phyloP scores from a whole-genome alignment of 1,140 invertebrate genomes.

The Penaeus vannamei region DNA sequence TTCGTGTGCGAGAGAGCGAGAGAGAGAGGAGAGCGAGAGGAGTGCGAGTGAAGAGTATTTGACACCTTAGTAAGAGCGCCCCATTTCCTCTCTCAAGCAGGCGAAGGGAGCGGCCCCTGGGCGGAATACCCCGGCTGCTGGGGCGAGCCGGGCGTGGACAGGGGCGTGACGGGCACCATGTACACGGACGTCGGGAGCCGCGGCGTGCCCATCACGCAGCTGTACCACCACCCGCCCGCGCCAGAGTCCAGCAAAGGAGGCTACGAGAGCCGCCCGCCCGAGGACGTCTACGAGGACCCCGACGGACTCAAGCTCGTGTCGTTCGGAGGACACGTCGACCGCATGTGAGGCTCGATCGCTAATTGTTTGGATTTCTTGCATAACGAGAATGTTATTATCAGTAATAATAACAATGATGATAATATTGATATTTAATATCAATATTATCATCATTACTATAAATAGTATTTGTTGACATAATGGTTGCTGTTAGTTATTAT shows the following conservation, averaged over 20 bases:
- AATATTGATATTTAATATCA: no score
- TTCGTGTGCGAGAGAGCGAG: not conserved
- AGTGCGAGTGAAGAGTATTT: not conserved
- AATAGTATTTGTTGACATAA: no score
- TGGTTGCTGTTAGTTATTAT: no score
- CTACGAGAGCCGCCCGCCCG: constrained; percentile 60
- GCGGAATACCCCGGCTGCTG: constrained; percentile 64
- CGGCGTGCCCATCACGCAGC: constrained; percentile 62
- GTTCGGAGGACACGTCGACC: constrained; percentile 61
- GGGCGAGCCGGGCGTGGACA: constrained; percentile 61
- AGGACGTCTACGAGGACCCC: constrained; percentile 67
- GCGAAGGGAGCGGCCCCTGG: constrained; percentile 63
- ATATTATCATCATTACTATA: no score
- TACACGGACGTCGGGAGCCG: constrained; percentile 64
- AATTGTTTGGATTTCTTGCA: no score
- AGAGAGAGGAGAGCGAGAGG: not conserved
- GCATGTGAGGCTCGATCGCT: constrained; percentile 34
- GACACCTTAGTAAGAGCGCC: constrained; percentile 56
- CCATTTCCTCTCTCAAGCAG: constrained; percentile 14
- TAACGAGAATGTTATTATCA: no score
- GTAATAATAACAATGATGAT: no score
- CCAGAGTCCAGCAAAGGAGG: constrained; percentile 53
- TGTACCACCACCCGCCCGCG: constrained; percentile 48
- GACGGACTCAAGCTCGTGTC: constrained; percentile 67
- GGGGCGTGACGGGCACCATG: constrained; percentile 59